Evolutionary conservation across 1,140 invertebrate genomes (phyloP), one percentile per base, ranked within the genome.

Genomic region (Pomacea maculata): DNA sequence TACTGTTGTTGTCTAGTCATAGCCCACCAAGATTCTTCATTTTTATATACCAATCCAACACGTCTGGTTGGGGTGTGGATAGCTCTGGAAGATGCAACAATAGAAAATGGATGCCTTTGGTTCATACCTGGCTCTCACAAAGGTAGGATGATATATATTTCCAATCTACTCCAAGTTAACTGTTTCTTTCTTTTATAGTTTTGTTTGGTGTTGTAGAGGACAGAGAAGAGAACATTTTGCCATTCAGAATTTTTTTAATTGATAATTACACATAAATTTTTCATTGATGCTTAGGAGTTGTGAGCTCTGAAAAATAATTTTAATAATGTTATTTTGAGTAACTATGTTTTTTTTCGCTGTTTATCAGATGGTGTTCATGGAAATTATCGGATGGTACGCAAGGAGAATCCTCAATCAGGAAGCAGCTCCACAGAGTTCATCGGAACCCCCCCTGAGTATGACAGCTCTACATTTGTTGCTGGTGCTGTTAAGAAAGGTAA

Each of bases 101-200:
- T 94, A 15, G 95, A 98, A 87, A 99, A 99, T 90, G 98, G 98
- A 12, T 99, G 98, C 88, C 92, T 99, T 10, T 97, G 95, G 94
- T 96, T 98, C 88, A 94, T 96, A 3, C 95, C 95, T 68, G 96
- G 96, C 3, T 99, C 97, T 0, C 98, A 99, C 88, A 95, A 95
- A 89, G 94, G 94, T 85, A 95, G 15, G 57, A 11, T 57, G 14
- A 57, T 10, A 9, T 61, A 17, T 61, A 4, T 78, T 29, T 78
- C 17, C 34, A 52, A 73, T 55, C 45, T 83, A 80, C 75, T 76
- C 64, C 57, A 61, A 6, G 57, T 17, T 25, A 45, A 45, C 34
- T 45, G 34, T 45, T 2, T 45, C 34, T 45, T 45, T 45, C 34
- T 6, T 45, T 45, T 45, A 6, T 45, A 45, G 2, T 45, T 45